A percentile compares a stretch with the other conserved stretches of the same genome.
phyloP scores from a whole-genome alignment of 2,888 invertebrate genomes.

The Phragmatobia fuliginosa region DNA sequence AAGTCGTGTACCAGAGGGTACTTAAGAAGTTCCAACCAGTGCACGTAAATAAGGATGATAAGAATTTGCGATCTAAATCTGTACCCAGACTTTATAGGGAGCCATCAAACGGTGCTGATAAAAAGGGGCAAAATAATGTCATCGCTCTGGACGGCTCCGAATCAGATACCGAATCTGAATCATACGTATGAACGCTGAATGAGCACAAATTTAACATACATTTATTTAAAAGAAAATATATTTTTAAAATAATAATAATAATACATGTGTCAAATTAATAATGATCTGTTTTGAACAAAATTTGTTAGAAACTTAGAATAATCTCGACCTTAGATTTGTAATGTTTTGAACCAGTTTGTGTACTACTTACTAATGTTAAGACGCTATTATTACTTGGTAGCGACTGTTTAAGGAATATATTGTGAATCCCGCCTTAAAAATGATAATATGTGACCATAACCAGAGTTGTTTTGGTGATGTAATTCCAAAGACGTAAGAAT shows the following conservation, averaged over 20 bases:
- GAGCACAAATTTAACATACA: conserved; percentile 45
- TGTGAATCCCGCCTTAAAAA: conserved; percentile 81
- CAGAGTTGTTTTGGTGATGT: conserved; percentile 85
- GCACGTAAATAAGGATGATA: conserved; percentile 88
- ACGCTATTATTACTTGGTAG: conserved; percentile 44
- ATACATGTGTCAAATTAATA: conserved; percentile 44
- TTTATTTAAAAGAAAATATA: conserved; percentile 28
- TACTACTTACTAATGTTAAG: conserved; percentile 51
- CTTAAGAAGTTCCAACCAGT: conserved; percentile 89
- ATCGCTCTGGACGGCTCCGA: conserved; percentile 80
- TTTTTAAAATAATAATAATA: conserved; percentile 41
- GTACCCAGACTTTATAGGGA: conserved; percentile 81
- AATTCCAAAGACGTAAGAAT: conserved; percentile 86
- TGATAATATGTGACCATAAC: conserved; percentile 83
- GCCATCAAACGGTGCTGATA: conserved; percentile 73
- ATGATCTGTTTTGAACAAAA: conserved; percentile 52
- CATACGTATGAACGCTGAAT: conserved; percentile 73
- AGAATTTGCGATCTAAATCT: conserved; percentile 79
- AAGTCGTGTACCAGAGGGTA: conserved; percentile 81
- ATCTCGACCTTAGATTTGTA: conserved; percentile 40
- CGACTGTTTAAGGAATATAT: conserved; percentile 50
- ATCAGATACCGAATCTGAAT: conserved; percentile 84
- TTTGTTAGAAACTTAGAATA: conserved; percentile 43
- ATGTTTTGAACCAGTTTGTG: conserved; percentile 48
- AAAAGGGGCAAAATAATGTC: conserved; percentile 68